These are phyloP conservation scores for Myrmophylax atrothorax DNA, from an alignment of 2,113 vertebrate species.

Conservation along the genomic window DNA sequence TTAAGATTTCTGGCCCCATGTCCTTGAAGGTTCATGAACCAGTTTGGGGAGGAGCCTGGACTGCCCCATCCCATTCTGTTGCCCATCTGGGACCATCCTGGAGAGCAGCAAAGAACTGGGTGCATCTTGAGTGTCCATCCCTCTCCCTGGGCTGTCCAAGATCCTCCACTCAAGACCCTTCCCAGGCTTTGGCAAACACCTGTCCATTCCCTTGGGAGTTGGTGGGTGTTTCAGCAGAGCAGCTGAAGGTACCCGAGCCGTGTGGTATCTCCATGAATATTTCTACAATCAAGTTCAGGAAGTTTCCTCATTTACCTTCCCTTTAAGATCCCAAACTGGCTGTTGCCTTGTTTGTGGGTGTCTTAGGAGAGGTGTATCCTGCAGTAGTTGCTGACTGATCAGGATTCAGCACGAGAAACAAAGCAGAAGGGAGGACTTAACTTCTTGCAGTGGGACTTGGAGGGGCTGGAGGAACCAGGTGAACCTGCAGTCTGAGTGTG, in stretches of 20 bases:
- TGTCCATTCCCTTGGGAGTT: neutral
- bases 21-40: neutral
- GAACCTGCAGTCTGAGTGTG: neutral
- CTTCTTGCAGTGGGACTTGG: neutral
- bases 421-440: neutral
- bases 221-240: neutral
- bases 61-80: rapidly evolving
- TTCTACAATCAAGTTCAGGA: neutral
- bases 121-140: neutral
- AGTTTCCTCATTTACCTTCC: constrained; percentile 9
- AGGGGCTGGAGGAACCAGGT: neutral
- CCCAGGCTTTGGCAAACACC: neutral
- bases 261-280: neutral
- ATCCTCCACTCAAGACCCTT: neutral
- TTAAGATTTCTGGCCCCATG: neutral
- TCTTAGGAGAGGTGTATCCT: neutral
- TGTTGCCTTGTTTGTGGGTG: neutral
- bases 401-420: neutral
- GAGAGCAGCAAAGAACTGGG: neutral
- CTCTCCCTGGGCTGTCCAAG: neutral
- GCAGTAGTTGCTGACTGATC: constrained; percentile 2
- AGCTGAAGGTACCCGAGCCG: neutral
- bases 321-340: neutral
- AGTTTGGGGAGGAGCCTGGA: neutral
- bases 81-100: neutral